Evolutionary conservation across 2,113 vertebrate species (phyloP).

Genomic region (Dipodomys spectabilis): DNA sequence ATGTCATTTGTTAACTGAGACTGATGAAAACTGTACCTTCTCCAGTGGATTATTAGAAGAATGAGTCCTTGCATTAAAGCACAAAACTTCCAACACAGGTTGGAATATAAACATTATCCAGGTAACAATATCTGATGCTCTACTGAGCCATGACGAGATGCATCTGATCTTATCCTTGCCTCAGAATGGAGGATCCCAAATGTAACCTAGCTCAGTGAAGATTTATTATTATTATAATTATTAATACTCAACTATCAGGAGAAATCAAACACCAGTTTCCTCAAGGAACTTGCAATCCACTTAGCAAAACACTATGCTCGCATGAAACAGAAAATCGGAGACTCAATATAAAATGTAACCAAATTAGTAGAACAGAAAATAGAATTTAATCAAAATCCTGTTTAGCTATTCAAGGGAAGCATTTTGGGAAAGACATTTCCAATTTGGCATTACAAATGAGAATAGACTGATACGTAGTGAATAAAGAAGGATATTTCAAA

Average conservation of each 20-base stretch:
- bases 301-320: neutral
- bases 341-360: neutral
- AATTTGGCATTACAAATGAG: neutral
- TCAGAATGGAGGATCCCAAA: neutral
- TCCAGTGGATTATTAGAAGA: neutral
- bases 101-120: neutral
- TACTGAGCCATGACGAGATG: neutral
- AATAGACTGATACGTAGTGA: neutral
- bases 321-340: neutral
- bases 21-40: neutral
- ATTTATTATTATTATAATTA: slow-evolving; percentile 20
- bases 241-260: neutral
- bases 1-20: neutral
- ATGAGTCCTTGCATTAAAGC: neutral
- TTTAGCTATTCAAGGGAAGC: slow-evolving; percentile 16
- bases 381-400: neutral
- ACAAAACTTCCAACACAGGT: neutral
- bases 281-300: neutral
- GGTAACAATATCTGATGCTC: neutral
- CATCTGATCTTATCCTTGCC: neutral
- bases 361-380: slow-evolving; percentile 12
- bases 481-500: neutral
- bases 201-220: neutral
- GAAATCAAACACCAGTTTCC: neutral
- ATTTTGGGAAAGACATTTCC: slow-evolving; percentile 13